Base-by-base conservation (phyloP, 2,888 invertebrate species). In the Ctena decussata region DNA sequence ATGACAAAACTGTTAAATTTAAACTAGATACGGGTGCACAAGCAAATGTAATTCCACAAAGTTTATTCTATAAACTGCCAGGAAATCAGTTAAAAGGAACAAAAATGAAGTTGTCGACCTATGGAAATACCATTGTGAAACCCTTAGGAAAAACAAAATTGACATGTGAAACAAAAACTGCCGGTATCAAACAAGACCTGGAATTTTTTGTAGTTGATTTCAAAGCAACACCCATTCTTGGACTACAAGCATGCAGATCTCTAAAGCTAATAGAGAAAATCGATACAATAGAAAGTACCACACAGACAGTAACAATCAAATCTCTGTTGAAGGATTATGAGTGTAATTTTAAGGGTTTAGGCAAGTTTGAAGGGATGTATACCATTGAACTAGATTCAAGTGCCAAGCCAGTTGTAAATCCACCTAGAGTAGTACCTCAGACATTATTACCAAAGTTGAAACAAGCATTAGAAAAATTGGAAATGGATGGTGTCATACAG, bases 21-120 rank as follows among this genome's bases (percentile, higher is more conserved):
- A 82, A 85, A 76, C 69, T 84, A 11, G 83, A 86, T 75, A 84
- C 83, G 30, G 85, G 80, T 39, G 80, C 80, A 18, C 77, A 84
- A 41, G 77, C 79, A n/a, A 85, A 89, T 57, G 49, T 85, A 12
- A 73, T 89, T 30, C 77, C 84, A 24, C 18, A 73, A 39, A 24
- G 21, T 18, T 30, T 71, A 5, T 80, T 49, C 32, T 21, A 57
- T 3, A 79, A 77, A 44, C 27, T 85, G 5, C 77, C 12, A 24
- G 35, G 32, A 3, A 24, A 57, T 27, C 24, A 57, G 24, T 27
- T 57, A 11, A 27, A 57, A 57, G 27, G 27, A 12, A 57, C 57
- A 21, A 57, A 57, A 11, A 5, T 11, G 24, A 27, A 27, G 27
- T n/a, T 57, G 6, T 27, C 24, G 8, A 57, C 27, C 8, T 57